Percentiles rank a stretch among this genome's conserved stretches.
Evolutionary conservation across 1,140 invertebrate genomes (phyloP).

Genomic region (Pseudobourletiella spinata): DNA sequence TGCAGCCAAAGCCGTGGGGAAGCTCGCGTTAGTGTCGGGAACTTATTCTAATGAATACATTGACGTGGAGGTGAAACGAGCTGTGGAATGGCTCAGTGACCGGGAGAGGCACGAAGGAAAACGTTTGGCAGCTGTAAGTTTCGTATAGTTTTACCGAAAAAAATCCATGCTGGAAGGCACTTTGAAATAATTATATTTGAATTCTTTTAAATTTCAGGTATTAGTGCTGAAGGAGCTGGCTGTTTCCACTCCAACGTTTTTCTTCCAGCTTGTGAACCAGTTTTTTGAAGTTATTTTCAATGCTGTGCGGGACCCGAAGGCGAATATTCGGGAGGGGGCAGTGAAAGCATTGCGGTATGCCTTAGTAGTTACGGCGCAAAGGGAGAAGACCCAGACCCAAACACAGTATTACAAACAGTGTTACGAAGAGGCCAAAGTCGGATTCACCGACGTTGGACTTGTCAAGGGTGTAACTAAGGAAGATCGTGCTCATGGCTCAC

Average conservation of each 20-base stretch:
- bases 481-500: constrained; percentile 83
- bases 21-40: constrained; percentile 79
- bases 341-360: constrained; percentile 87
- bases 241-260: constrained; percentile 91
- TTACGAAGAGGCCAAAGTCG: constrained; percentile 74
- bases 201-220: no score
- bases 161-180: no score
- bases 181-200: no score
- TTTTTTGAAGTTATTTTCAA: constrained; percentile 95
- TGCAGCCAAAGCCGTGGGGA: constrained; percentile 87
- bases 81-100: constrained; percentile 84
- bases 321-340: constrained; percentile 82
- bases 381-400: constrained; percentile 80
- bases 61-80: constrained; percentile 89
- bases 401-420: constrained; percentile 76
- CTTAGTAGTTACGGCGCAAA: constrained; percentile 83
- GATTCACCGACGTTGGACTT: constrained; percentile 62
- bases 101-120: constrained; percentile 78
- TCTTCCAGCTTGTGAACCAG: constrained; percentile 92
- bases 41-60: constrained; percentile 91
- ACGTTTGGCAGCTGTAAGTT: constrained; percentile 69
- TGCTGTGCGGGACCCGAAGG: constrained; percentile 83
- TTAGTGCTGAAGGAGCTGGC: constrained; percentile 88
- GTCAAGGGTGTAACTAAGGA: constrained; percentile 75
- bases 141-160: constrained; percentile 4